A percentile compares a stretch with the other conserved stretches of the same genome.
These are phyloP conservation scores for Paradoxurus hermaphroditus DNA, from an alignment of 2,113 vertebrate genomes.

Conservation along the genomic window DNA sequence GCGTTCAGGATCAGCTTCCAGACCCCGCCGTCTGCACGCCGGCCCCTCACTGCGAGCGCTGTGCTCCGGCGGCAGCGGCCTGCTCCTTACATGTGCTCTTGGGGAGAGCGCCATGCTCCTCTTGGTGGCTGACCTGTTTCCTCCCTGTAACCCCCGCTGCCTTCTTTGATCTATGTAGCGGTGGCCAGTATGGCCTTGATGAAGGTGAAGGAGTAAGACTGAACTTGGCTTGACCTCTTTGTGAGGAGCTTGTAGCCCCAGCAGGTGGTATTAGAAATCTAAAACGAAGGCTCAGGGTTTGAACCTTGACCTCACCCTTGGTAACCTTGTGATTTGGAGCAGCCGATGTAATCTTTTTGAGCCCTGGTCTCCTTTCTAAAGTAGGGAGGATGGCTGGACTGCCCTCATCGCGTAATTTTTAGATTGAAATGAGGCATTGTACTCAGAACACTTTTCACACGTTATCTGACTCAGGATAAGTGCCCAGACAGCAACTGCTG, in stretches of 20 bases:
- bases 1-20: not conserved
- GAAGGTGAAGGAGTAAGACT: not conserved
- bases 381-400: not conserved
- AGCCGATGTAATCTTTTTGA: not conserved
- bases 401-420: not conserved
- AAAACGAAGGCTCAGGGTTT: not conserved
- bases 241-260: not conserved
- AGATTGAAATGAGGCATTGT: not conserved
- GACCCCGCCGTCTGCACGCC: rapidly evolving
- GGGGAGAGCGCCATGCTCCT: rapidly evolving
- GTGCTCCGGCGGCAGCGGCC: rapidly evolving
- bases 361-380: not conserved
- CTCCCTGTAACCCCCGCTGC: not conserved
- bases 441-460: not conserved
- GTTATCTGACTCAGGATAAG: not conserved
- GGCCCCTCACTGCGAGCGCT: not conserved
- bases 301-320: not conserved
- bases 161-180: rapidly evolving
- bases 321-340: not conserved
- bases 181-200: not conserved
- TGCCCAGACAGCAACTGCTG: not conserved
- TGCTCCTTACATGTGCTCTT: rapidly evolving
- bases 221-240: not conserved
- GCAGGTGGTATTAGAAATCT: not conserved
- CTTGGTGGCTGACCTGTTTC: not conserved